phyloP scores from a whole-genome alignment of 2,888 invertebrate species.

The Endotricha flammealis region DNA sequence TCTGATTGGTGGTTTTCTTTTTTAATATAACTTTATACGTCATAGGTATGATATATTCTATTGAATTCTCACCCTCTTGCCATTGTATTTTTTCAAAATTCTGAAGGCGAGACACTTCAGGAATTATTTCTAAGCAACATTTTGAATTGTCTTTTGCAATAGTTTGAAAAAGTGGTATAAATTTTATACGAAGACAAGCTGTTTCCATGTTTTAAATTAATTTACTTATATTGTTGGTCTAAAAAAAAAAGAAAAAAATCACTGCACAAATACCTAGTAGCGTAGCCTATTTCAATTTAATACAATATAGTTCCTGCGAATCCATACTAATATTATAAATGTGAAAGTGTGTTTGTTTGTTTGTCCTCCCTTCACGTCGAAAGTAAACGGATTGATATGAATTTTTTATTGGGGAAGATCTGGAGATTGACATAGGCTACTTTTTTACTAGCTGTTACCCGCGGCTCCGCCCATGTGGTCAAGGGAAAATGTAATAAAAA shows the following conservation, averaged over 20 bases:
- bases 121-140: constrained; percentile 57
- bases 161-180: constrained; percentile 46
- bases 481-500: too few species aligned
- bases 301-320: too few species aligned
- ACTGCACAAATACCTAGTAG: neutral
- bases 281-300: too few species aligned
- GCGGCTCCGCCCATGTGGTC: too few species aligned
- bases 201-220: constrained; percentile 38
- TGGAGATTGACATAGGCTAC: too few species aligned
- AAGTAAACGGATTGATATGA: too few species aligned
- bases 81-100: constrained; percentile 55
- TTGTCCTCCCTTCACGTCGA: too few species aligned
- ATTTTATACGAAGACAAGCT: constrained; percentile 50
- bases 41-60: constrained; percentile 59
- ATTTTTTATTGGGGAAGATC: too few species aligned
- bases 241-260: constrained; percentile 23
- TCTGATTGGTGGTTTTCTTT: constrained; percentile 25
- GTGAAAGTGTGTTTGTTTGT: too few species aligned
- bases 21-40: constrained; percentile 55
- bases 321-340: too few species aligned
- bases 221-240: constrained; percentile 11
- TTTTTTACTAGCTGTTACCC: too few species aligned
- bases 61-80: constrained; percentile 36
- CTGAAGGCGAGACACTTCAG: constrained; percentile 46
- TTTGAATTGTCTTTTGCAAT: constrained; percentile 33